These are phyloP conservation scores for Notothenia rossii DNA, from an alignment of 2,113 vertebrate species.

Conservation along the genomic window DNA sequence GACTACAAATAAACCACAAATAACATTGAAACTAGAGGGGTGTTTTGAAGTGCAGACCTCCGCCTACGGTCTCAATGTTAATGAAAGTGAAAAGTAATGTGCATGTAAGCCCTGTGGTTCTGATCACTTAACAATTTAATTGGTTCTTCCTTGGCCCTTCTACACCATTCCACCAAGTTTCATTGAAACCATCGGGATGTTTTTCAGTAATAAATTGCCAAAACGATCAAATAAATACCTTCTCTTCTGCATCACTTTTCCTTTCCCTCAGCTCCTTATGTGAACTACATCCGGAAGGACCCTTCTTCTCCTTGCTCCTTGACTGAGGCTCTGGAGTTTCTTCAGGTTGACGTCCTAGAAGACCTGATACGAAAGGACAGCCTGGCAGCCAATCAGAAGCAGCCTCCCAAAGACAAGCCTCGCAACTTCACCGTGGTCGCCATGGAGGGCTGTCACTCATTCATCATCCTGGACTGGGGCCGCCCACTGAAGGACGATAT, in stretches of 20 bases:
- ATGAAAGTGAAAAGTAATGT: no score
- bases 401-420: slow-evolving; percentile 87
- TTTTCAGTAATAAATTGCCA: background rate
- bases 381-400: slow-evolving; percentile 65
- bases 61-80: no score
- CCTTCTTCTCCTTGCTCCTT: slow-evolving; percentile 92
- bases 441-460: slow-evolving; percentile 98
- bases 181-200: no score
- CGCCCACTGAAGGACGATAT: slow-evolving; percentile 89
- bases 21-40: background rate
- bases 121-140: no score
- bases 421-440: slow-evolving; percentile 96
- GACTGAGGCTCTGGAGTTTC: slow-evolving; percentile 96
- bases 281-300: slow-evolving; percentile 96
- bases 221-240: background rate
- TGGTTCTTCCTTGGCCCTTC: no score
- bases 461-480: slow-evolving; percentile 97
- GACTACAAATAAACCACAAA: background rate
- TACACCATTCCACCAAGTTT: no score
- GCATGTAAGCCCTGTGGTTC: no score
- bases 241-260: background rate
- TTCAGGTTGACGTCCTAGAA: slow-evolving; percentile 93
- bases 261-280: slow-evolving; percentile 89
- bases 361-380: slow-evolving; percentile 90
- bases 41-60: no score